Conservation (phyloP, 2,113 vertebrate species). For the Climacteris rufus region DNA sequence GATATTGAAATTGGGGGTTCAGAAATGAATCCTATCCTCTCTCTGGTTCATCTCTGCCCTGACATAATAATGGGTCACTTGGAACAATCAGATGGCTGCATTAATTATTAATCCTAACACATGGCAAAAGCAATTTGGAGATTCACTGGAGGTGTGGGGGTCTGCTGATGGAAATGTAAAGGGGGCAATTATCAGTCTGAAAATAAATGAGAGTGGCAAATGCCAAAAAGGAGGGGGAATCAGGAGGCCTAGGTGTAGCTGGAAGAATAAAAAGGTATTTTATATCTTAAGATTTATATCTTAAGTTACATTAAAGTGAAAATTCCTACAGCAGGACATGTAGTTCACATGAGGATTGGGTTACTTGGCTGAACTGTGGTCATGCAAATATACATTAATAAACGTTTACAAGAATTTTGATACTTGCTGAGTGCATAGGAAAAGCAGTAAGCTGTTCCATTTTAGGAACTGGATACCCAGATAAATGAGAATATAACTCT, state of each 20-base stretch:
- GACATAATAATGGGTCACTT: slow-evolving; percentile 24
- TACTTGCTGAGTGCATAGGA: background rate
- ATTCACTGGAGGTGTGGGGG: background rate
- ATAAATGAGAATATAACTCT: background rate
- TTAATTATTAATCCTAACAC: slow-evolving; percentile 60
- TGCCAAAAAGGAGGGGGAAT: background rate
- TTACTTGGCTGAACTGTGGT: background rate
- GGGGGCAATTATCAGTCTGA: background rate
- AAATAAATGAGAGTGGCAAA: background rate
- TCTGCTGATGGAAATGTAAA: slow-evolving; percentile 5
- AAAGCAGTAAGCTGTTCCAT: background rate
- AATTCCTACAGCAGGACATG: background rate
- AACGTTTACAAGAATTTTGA: background rate
- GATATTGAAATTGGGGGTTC: slow-evolving; percentile 9
- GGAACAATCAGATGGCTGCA: slow-evolving; percentile 21
- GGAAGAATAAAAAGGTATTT: background rate
- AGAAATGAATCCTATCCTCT: background rate
- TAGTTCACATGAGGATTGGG: background rate
- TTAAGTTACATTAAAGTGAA: background rate
- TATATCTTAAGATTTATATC: background rate
- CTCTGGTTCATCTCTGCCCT: slow-evolving; percentile 5
- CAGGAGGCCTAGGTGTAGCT: background rate
- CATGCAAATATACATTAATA: background rate
- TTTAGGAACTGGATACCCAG: background rate
- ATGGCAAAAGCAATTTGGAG: slow-evolving; percentile 27